A percentile compares a stretch with the other conserved stretches of the same genome.
These are phyloP conservation scores for cat (Felis catus) DNA, from an alignment of 2,113 vertebrate genomes.

Conservation along the genomic window DNA sequence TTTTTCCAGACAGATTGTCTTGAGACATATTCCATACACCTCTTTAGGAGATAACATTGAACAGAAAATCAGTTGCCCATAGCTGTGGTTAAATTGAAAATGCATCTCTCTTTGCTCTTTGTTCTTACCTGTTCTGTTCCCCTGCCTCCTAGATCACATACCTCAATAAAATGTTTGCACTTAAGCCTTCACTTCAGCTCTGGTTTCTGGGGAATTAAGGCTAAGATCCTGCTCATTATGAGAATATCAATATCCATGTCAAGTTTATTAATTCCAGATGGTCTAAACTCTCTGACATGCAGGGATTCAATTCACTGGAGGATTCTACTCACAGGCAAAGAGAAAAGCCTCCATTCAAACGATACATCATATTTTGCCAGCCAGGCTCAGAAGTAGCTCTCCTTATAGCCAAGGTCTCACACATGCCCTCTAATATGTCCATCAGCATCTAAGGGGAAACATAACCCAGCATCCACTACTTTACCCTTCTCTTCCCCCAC, in stretches of 20 bases:
- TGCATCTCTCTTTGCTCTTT: not conserved
- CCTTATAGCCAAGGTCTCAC: not conserved
- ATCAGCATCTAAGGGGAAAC: not conserved
- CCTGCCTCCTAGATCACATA: not conserved
- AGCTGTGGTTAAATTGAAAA: not conserved
- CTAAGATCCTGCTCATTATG: not conserved
- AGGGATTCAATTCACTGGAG: not conserved
- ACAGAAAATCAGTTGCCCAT: not conserved
- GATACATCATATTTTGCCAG: not conserved
- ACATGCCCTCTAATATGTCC: not conserved
- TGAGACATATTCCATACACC: not conserved
- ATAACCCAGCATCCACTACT: not conserved
- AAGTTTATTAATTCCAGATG: not conserved
- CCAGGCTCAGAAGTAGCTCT: not conserved
- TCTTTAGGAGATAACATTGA: fast-evolving
- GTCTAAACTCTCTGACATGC: not conserved
- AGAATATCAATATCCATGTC: not conserved
- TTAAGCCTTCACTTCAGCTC: not conserved
- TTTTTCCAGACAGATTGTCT: not conserved
- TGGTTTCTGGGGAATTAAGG: not conserved
- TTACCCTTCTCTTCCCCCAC: not conserved
- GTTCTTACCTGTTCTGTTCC: not conserved
- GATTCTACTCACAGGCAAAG: not conserved
- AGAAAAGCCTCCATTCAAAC: not conserved
- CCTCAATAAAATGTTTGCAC: not conserved